Percentiles rank a stretch among this genome's conserved stretches.
phyloP scores from a whole-genome alignment of 2,113 vertebrate genomes.

The Vulpes ferrilata region DNA sequence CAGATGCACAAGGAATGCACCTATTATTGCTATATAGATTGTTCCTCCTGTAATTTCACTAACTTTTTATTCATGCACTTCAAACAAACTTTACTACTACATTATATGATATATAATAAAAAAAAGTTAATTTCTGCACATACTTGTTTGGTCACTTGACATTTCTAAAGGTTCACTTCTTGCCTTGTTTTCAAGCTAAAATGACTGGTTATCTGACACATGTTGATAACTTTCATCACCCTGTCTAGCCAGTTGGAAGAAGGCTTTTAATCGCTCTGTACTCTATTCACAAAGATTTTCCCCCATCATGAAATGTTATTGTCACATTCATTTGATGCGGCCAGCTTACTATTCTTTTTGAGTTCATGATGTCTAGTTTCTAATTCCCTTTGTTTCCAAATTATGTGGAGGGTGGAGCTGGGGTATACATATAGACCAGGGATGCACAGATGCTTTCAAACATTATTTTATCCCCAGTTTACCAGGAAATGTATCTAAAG shows the following conservation, averaged over 20 bases:
- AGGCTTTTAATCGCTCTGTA: conserved; percentile 25
- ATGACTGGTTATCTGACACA: conserved; percentile 44
- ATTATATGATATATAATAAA: conserved; percentile 90
- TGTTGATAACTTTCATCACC: conserved; percentile 68
- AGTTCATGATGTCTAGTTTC: neutral
- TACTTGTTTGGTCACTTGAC: conserved; percentile 84
- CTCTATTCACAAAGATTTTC: neutral
- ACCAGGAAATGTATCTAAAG: conserved; percentile 21
- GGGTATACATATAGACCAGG: neutral
- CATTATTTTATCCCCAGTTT: conserved; percentile 52
- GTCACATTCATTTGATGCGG: neutral
- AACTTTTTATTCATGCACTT: conserved; percentile 98
- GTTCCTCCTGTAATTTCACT: conserved; percentile 96
- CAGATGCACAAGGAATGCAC: conserved; percentile 96
- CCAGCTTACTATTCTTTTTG: neutral
- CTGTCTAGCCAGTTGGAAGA: conserved; percentile 57
- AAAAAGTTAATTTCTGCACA: conserved; percentile 90
- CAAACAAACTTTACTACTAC: conserved; percentile 94
- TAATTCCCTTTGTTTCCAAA: neutral
- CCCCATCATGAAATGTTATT: neutral
- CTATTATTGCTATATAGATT: conserved; percentile 92
- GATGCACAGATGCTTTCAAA: neutral
- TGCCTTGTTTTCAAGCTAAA: conserved; percentile 60
- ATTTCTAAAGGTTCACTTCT: conserved; percentile 58
- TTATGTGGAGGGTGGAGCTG: neutral